Evolutionary conservation across 2,797 vertebrate genomes (phyloP), one percentile per base, ranked within the genome.

Genomic region (Cichlasoma orientale): DNA sequence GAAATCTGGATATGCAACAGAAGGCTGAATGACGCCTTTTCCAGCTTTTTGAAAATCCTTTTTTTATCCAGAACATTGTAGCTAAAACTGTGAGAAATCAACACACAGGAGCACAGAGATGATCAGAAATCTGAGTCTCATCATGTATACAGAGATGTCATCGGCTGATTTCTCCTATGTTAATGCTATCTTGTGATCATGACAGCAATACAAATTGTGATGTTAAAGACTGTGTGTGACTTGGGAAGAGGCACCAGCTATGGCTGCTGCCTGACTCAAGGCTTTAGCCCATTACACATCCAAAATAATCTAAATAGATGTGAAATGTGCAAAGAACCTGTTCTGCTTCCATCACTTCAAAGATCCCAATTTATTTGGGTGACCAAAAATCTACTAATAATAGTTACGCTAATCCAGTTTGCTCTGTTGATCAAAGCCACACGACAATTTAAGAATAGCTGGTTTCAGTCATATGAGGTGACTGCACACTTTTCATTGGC

Each of bases 191-290:
- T n/a, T 68, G 23, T 19, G 41, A 29, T 68, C 25, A 29, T 29
- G 18, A 38, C 12, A 29, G 61, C 2, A 19, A 29, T 0, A 13
- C 0, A 18, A 47, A 47, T 47, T 18, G 16, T 47, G 44, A 18
- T 44, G 12, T 44, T 14, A 44, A 14, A 44, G 16, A 16, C 47
- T 44, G 59, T 19, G 59, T 19, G 61, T 47, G 41, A 47, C 1
- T 27, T 27, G 41, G 29, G 63, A 18, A 2, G 16, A 50, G 41
- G 19, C 41, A 50, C 41, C 25, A 0, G 44, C 63, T 68, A 47
- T 12, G 19, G 2, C 44, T 0, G 44, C 27, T n/a, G 44, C 41
- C 63, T 27, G 19, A 0, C 12, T 68, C 41, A n/a, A 5, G 63
- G 0, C 0, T 68, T 68, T 50, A 29, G 63, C 63, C 29, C 25